These are phyloP conservation scores for Tetramorium alpestre DNA, from an alignment of 1,140 invertebrate genomes.

Conservation along the genomic window DNA sequence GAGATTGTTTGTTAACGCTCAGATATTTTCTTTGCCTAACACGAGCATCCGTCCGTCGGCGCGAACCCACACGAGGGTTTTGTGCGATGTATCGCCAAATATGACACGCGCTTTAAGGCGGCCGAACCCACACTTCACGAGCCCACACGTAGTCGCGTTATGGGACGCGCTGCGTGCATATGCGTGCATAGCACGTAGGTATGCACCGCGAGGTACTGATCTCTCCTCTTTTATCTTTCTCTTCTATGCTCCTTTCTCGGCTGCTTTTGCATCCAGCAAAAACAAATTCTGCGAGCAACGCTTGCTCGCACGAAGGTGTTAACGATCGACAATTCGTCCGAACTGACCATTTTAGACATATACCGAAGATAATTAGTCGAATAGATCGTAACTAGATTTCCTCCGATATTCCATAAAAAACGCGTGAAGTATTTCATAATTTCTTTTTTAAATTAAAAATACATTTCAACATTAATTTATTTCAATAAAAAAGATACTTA, in stretches of 20 bases:
- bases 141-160: conserved; percentile 67
- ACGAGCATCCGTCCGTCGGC: conserved; percentile 32
- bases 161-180: conserved; percentile 28
- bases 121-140: conserved; percentile 72
- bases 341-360: conserved; percentile 81
- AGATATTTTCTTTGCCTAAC: conserved; percentile 46
- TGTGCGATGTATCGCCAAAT: conserved; percentile 72
- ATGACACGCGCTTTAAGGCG: conserved; percentile 70
- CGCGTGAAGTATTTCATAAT: background rate
- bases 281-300: conserved; percentile 76
- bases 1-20: conserved; percentile 44
- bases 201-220: conserved; percentile 42
- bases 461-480: background rate
- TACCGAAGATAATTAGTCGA: conserved; percentile 74
- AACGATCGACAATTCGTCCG: conserved; percentile 82
- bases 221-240: conserved; percentile 37
- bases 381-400: conserved; percentile 68
- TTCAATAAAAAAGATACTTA: background rate
- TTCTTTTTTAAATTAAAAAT: background rate
- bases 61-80: conserved; percentile 67
- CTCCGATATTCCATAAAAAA: background rate
- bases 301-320: conserved; percentile 79
- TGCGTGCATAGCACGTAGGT: conserved; percentile 37
- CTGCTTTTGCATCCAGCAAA: conserved; percentile 33
- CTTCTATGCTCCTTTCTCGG: background rate